Evolutionary conservation across 2,113 vertebrate species (phyloP).

Genomic region (Bos javanicus): DNA sequence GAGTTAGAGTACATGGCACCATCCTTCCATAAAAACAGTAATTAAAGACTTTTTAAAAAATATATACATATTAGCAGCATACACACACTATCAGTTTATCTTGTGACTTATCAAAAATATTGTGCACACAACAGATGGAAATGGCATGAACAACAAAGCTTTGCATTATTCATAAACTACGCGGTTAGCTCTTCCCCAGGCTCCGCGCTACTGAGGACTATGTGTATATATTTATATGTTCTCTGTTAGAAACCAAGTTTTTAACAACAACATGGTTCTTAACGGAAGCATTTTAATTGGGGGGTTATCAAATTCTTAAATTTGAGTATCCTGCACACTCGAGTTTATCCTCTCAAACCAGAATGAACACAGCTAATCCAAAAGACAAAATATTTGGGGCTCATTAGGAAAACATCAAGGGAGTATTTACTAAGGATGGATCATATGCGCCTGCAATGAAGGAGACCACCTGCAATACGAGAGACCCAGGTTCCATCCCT

Average conservation of each 20-base stretch:
- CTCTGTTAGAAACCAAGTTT: neutral
- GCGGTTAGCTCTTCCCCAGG: neutral
- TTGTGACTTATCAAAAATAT: constrained; percentile 30
- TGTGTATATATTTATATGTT: neutral
- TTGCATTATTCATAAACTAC: constrained; percentile 65
- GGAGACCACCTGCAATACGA: neutral
- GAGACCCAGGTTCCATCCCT: neutral
- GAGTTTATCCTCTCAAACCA: neutral
- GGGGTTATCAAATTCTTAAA: neutral
- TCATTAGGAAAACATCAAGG: neutral
- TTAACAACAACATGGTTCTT: neutral
- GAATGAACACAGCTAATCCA: neutral
- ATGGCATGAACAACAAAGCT: constrained; percentile 55
- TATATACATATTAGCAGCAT: constrained; percentile 59
- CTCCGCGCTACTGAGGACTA: neutral
- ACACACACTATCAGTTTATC: constrained; percentile 66
- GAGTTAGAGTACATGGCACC: neutral
- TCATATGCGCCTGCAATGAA: neutral
- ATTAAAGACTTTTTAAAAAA: neutral
- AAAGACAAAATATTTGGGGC: neutral
- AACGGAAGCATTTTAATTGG: neutral
- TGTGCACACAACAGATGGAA: constrained; percentile 54
- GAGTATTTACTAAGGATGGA: neutral
- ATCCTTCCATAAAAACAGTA: constrained; percentile 15
- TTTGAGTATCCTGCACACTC: neutral